A percentile compares a stretch with the other conserved stretches of the same genome.
phyloP scores from a whole-genome alignment of 2,113 vertebrate species.

The Apodemus speciosus region DNA sequence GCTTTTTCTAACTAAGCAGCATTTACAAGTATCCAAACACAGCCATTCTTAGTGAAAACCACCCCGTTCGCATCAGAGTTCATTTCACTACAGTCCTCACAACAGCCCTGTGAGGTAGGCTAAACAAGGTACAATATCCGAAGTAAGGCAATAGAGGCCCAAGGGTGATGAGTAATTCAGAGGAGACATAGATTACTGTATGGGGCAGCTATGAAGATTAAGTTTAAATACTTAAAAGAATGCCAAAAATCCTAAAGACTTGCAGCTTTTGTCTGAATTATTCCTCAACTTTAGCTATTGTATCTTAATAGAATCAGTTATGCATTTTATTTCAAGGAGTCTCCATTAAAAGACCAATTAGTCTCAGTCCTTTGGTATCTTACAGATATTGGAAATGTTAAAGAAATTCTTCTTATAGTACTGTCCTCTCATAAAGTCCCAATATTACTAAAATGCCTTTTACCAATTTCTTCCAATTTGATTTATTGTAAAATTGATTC shows the following conservation, averaged over 20 bases:
- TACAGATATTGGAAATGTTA: conserved; percentile 53
- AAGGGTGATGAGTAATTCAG: conserved; percentile 19
- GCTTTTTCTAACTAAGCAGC: conserved; percentile 51
- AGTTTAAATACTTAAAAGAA: conserved; percentile 63
- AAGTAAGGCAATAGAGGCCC: conserved; percentile 63
- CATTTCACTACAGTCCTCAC: conserved; percentile 64
- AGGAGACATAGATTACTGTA: conserved; percentile 4
- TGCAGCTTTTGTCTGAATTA: conserved; percentile 57
- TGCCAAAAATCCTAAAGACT: conserved; percentile 52
- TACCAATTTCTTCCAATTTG: conserved; percentile 43
- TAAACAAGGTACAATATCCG: conserved; percentile 53
- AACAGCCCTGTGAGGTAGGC: conserved; percentile 75
- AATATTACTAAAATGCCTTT: conserved; percentile 61
- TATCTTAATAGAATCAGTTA: conserved; percentile 40
- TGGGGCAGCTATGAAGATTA: background rate
- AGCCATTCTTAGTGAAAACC: conserved; percentile 53
- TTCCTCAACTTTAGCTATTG: conserved; percentile 43
- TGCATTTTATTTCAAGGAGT: conserved; percentile 63
- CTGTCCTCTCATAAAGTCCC: conserved; percentile 30
- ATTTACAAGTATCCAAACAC: conserved; percentile 67
- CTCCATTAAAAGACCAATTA: conserved; percentile 54
- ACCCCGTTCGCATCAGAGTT: conserved; percentile 43
- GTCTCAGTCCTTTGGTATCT: conserved; percentile 71
- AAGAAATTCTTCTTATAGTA: conserved; percentile 26
- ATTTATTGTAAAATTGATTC: conserved; percentile 41